Evolutionary conservation across 2,888 invertebrate species (phyloP).

Genomic region (Pocota personata): DNA sequence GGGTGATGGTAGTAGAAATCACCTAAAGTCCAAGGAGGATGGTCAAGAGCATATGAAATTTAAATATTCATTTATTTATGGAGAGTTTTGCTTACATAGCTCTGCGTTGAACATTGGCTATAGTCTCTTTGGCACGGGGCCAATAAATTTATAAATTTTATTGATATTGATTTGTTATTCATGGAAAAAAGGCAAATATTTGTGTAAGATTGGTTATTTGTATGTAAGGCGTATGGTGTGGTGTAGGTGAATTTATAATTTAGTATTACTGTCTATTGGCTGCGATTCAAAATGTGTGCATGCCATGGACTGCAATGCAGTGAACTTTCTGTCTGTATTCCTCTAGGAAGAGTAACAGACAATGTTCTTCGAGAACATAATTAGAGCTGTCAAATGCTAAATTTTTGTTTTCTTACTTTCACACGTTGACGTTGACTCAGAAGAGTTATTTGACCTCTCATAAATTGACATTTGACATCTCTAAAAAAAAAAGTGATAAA

Average conservation of each 20-base stretch:
- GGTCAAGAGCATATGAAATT: constrained; percentile 19
- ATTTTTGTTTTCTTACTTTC: no score
- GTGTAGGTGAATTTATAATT: background rate
- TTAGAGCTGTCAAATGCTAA: no score
- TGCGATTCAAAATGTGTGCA: background rate
- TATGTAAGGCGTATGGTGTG: background rate
- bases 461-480: no score
- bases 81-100: background rate
- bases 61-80: background rate
- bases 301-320: no score
- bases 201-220: background rate
- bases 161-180: constrained; percentile 27
- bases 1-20: background rate
- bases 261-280: background rate
- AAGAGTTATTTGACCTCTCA: no score
- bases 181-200: constrained; percentile 2
- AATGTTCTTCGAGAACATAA: no score
- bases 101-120: background rate
- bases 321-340: no score
- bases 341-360: no score
- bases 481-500: no score
- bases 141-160: constrained; percentile 18
- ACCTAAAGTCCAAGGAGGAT: constrained; percentile 18
- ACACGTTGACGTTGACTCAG: no score
- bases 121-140: constrained; percentile 5